Percentiles rank a stretch among this genome's conserved stretches.
phyloP scores from a whole-genome alignment of 2,797 vertebrate species.

The Macropodus opercularis region DNA sequence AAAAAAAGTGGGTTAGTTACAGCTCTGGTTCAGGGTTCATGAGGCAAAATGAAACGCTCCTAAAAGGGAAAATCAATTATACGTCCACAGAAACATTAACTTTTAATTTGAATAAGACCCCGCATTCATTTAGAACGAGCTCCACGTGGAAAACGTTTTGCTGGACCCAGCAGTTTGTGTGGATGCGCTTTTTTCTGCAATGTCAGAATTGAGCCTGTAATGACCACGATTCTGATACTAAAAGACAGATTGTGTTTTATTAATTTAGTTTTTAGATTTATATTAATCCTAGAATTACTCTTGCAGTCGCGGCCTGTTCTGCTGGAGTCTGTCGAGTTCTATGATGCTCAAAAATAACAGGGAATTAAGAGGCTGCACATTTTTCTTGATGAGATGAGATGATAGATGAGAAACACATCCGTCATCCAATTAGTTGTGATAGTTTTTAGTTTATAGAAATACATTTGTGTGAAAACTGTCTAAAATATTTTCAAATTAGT shows the following conservation, averaged over 20 bases:
- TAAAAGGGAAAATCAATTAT: neutral
- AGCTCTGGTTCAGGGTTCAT: slow-evolving; percentile 24
- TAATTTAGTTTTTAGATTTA: no score
- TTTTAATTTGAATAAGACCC: neutral
- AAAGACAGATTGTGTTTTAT: no score
- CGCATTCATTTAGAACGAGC: neutral
- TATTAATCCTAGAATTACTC: no score
- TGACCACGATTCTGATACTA: no score
- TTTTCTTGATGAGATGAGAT: no score
- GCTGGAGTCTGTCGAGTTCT: neutral
- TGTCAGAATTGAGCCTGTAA: no score
- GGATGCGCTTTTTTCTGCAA: no score
- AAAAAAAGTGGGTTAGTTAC: slow-evolving; percentile 19
- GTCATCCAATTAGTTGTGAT: neutral
- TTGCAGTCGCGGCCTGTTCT: neutral
- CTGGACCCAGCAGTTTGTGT: slow-evolving; percentile 6
- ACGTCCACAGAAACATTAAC: neutral
- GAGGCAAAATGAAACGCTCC: neutral
- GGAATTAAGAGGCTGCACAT: neutral
- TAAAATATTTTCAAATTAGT: no score
- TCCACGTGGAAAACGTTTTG: neutral
- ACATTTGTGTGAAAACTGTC: neutral
- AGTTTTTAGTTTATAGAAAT: no score
- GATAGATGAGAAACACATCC: no score
- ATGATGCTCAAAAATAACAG: neutral